Evolutionary conservation across 2,113 vertebrate species (phyloP).

Genomic region (Oceanites oceanicus): DNA sequence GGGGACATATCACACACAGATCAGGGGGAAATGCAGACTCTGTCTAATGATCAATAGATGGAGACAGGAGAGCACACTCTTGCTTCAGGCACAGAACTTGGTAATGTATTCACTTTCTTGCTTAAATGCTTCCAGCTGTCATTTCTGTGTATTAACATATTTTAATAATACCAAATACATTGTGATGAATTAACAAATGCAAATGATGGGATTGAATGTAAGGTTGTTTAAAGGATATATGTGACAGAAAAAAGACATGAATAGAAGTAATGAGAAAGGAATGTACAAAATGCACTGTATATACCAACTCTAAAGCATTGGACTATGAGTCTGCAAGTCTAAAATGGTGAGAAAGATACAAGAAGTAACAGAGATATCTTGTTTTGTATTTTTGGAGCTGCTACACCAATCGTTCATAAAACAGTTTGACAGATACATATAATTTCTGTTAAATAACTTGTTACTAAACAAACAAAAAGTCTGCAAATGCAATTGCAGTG

Average conservation of each 20-base stretch:
- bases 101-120: not conserved
- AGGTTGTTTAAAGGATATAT: not conserved
- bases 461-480: not conserved
- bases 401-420: not conserved
- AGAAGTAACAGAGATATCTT: not conserved
- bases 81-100: not conserved
- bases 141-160: not conserved
- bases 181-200: not conserved
- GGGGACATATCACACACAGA: not conserved
- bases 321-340: not conserved
- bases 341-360: not conserved
- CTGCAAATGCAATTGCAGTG: not conserved
- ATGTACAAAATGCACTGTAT: not conserved
- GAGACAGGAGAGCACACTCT: not conserved
- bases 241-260: not conserved
- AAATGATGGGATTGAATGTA: not conserved
- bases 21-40: not conserved
- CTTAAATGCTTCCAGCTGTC: not conserved
- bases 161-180: not conserved
- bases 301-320: not conserved
- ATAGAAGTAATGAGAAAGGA: not conserved
- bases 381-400: not conserved
- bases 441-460: slow-evolving; percentile 9
- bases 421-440: not conserved
- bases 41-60: not conserved